Percentiles rank a stretch among this genome's conserved stretches.
Conservation (phyloP, 2,888 invertebrate species). For the Meiosimyza platycephala region DNA sequence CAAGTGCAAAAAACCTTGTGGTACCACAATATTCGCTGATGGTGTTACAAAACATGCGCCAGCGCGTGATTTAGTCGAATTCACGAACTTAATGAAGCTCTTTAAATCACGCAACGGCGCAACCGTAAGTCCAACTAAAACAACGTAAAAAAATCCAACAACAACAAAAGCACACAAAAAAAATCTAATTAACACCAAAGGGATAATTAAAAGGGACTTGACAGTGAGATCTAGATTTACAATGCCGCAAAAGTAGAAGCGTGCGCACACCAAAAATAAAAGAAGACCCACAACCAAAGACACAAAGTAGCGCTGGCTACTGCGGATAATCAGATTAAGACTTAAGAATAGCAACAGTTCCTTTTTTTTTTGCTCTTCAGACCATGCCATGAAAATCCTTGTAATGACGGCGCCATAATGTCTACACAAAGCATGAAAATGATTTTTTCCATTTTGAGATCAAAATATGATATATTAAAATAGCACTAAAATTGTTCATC, state of each 20-base stretch:
- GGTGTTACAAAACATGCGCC: conserved; percentile 59
- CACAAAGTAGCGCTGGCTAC: conserved; percentile 38
- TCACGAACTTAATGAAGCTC: conserved; percentile 69
- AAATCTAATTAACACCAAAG: conserved; percentile 66
- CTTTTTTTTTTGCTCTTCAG: no score
- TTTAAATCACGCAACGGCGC: conserved; percentile 67
- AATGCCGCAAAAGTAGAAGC: conserved; percentile 33
- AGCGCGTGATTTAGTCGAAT: conserved; percentile 68
- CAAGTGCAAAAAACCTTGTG: background rate
- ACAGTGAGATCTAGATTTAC: conserved; percentile 60
- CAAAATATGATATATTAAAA: conserved; percentile 17
- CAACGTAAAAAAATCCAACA: conserved; percentile 51
- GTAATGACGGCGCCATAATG: conserved; percentile 29
- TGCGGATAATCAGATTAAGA: background rate
- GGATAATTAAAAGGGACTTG: conserved; percentile 63
- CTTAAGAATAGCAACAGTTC: no score
- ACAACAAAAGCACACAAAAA: conserved; percentile 46
- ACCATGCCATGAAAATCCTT: background rate
- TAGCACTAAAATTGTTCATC: background rate
- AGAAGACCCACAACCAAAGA: conserved; percentile 10
- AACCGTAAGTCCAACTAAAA: conserved; percentile 58
- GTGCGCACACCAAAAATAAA: conserved; percentile 26
- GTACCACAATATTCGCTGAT: background rate
- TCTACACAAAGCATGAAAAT: conserved; percentile 23
- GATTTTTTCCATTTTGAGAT: conserved; percentile 16